phyloP scores from a whole-genome alignment of 2,888 invertebrate genomes.

The Sisyra nigra region DNA sequence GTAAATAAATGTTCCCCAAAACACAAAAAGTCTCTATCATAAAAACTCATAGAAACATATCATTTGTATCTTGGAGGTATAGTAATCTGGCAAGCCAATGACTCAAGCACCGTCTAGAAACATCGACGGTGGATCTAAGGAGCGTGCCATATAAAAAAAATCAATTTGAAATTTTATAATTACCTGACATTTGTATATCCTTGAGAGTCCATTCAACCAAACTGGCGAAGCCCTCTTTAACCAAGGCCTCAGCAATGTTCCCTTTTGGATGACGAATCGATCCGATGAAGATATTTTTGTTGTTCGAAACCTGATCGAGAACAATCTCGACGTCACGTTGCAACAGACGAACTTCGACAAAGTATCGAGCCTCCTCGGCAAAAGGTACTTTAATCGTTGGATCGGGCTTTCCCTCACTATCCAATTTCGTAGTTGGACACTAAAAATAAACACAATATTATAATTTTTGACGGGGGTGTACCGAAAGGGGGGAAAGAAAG shows the following conservation, averaged over 20 bases:
- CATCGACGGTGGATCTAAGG: slow-evolving; percentile 28
- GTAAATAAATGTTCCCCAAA: slow-evolving; percentile 6
- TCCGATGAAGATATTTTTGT: slow-evolving; percentile 66
- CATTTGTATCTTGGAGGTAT: slow-evolving; percentile 19
- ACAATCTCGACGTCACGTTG: slow-evolving; percentile 83
- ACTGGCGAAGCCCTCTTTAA: slow-evolving; percentile 82
- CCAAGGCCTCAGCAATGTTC: slow-evolving; percentile 85
- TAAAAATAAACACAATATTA: slow-evolving; percentile 20
- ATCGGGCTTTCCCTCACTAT: slow-evolving; percentile 53
- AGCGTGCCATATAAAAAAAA: slow-evolving; percentile 19
- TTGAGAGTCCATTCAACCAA: slow-evolving; percentile 86
- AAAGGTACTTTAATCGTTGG: slow-evolving; percentile 46
- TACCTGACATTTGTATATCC: no score
- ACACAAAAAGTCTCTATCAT: slow-evolving; percentile 6
- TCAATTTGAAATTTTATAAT: background rate
- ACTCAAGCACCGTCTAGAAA: slow-evolving; percentile 25
- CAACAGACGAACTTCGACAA: slow-evolving; percentile 78
- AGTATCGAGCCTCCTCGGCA: slow-evolving; percentile 86
- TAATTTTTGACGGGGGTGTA: no score
- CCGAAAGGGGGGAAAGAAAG: no score
- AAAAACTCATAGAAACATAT: background rate
- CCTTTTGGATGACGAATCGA: slow-evolving; percentile 81
- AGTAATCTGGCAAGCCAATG: slow-evolving; percentile 26
- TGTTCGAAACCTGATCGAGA: slow-evolving; percentile 83
- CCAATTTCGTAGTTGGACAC: slow-evolving; percentile 68